phyloP scores from a whole-genome alignment of 2,797 vertebrate species.

The Hippocampus kuda region DNA sequence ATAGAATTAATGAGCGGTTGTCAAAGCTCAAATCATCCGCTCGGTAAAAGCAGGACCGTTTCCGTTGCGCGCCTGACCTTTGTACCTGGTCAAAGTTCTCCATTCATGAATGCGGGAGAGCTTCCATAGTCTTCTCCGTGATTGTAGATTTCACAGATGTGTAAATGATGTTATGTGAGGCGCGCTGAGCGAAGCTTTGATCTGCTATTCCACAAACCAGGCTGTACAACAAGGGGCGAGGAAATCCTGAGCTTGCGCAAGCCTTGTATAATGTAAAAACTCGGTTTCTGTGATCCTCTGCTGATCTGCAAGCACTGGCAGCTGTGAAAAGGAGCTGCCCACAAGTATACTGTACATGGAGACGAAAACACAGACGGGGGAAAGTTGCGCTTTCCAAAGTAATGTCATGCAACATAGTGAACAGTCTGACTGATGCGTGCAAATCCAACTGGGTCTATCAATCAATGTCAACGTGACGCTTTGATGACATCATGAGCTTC shows the following conservation, averaged over 20 bases:
- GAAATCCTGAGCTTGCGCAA: conserved; percentile 61
- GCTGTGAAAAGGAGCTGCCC: conserved; percentile 40
- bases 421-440: no score
- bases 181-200: conserved; percentile 59
- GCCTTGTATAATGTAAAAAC: conserved; percentile 55
- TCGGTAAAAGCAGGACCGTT: conserved; percentile 36
- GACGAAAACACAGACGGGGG: conserved; percentile 27
- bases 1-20: conserved; percentile 64
- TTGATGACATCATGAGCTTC: no score
- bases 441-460: background rate
- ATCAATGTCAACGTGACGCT: no score
- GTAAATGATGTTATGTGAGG: conserved; percentile 63
- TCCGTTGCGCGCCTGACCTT: conserved; percentile 53
- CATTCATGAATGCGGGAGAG: conserved; percentile 57
- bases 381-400: conserved; percentile 15
- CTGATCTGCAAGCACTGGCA: conserved; percentile 33
- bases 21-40: conserved; percentile 47
- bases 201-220: conserved; percentile 56
- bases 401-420: background rate
- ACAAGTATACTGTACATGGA: conserved; percentile 30
- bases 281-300: conserved; percentile 51
- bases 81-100: conserved; percentile 59
- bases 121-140: conserved; percentile 47
- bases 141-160: conserved; percentile 66
- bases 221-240: conserved; percentile 56